These are phyloP conservation scores for Sturnira hondurensis DNA, from an alignment of 2,113 vertebrate genomes.

Conservation along the genomic window DNA sequence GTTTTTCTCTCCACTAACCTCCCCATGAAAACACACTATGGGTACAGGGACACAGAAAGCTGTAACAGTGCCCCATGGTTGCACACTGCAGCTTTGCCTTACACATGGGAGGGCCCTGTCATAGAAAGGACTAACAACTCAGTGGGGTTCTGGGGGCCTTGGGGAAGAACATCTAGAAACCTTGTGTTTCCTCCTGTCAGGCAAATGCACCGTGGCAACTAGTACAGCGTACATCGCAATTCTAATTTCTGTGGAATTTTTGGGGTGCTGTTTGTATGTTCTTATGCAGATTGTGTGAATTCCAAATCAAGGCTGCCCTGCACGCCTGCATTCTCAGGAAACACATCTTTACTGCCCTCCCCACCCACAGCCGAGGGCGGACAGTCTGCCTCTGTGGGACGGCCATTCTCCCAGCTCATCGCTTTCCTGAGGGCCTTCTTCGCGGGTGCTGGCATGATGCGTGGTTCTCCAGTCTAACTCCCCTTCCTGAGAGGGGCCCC, in stretches of 20 bases:
- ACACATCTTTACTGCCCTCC: not conserved
- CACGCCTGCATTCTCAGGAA: not conserved
- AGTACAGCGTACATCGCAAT: not conserved
- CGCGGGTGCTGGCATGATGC: no score
- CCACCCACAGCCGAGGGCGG: not conserved
- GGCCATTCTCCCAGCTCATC: rapidly evolving
- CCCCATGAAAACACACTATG: rapidly evolving
- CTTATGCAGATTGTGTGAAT: not conserved
- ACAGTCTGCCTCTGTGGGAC: rapidly evolving
- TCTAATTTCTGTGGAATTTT: not conserved
- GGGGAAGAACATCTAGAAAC: not conserved
- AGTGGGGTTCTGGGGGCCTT: not conserved
- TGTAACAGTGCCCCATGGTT: rapidly evolving
- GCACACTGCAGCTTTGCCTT: rapidly evolving
- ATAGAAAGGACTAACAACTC: no score
- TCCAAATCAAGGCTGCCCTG: not conserved
- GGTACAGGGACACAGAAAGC: rapidly evolving
- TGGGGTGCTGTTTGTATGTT: not conserved
- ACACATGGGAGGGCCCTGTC: rapidly evolving
- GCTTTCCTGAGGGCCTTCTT: not conserved
- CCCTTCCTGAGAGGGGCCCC: not conserved
- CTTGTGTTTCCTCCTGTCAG: not conserved
- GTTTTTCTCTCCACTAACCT: not conserved
- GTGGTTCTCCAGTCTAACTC: not conserved
- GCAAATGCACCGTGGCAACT: not conserved